phyloP scores from a whole-genome alignment of 2,113 vertebrate species.

The Cyprinodon variegatus region DNA sequence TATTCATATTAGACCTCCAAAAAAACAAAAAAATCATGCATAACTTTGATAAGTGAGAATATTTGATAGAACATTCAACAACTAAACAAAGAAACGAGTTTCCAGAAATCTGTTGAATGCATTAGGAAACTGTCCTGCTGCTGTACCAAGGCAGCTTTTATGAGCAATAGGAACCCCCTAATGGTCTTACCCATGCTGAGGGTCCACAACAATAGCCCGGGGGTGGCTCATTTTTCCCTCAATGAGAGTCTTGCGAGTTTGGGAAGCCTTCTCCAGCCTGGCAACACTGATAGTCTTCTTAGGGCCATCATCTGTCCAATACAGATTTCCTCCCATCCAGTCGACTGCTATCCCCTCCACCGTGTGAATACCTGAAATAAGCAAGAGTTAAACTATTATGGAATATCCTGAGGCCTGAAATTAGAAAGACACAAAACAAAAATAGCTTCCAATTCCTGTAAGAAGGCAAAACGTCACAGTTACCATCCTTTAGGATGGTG shows the following conservation, averaged over 20 bases:
- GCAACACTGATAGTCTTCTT: constrained; percentile 97
- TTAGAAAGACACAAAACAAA: neutral
- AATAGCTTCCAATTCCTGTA: neutral
- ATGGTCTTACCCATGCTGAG: constrained; percentile 87
- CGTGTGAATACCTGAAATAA: constrained; percentile 89
- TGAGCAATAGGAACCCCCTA: constrained; percentile 3
- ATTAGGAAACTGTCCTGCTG: no score
- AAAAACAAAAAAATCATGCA: neutral
- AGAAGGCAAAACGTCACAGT: constrained; percentile 20
- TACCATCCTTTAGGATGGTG: constrained; percentile 93
- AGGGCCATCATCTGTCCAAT: constrained; percentile 96
- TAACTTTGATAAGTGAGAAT: constrained; percentile 1
- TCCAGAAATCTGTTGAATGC: constrained; percentile 14
- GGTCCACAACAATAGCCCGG: constrained; percentile 94
- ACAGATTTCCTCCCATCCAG: constrained; percentile 98
- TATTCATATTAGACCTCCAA: constrained; percentile 1
- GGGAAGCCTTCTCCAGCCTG: constrained; percentile 92
- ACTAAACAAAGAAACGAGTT: neutral
- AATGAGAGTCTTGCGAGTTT: constrained; percentile 92
- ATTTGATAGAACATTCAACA: constrained; percentile 13
- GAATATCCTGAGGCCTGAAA: neutral
- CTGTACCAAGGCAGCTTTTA: neutral
- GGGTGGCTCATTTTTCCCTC: constrained; percentile 98
- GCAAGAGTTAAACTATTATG: constrained; percentile 6
- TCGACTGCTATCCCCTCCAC: constrained; percentile 96